Conservation (phyloP, 2,113 vertebrate species). For the Ploceus nigricollis region DNA sequence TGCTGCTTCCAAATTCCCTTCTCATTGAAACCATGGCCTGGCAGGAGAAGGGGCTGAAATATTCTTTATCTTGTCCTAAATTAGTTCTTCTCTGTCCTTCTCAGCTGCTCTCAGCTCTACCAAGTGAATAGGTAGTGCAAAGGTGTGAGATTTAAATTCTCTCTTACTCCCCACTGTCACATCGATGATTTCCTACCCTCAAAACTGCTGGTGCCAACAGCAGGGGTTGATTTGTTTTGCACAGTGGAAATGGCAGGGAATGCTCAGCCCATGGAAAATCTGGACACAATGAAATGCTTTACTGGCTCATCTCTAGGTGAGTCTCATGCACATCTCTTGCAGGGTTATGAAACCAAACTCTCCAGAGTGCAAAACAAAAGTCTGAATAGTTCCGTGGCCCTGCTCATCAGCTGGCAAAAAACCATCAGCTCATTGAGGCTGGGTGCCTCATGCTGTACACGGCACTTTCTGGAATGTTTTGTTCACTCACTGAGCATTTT, state of each 20-base stretch:
- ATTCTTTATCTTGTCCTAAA: background rate
- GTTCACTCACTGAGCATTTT: constrained; percentile 35
- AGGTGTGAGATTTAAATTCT: background rate
- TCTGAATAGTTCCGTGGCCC: background rate
- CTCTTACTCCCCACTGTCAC: background rate
- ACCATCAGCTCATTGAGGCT: background rate
- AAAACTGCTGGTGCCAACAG: background rate
- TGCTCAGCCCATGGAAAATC: background rate
- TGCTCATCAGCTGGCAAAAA: background rate
- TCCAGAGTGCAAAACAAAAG: background rate
- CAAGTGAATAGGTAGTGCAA: background rate
- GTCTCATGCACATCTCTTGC: background rate
- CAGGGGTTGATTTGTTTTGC: background rate
- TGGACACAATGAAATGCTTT: background rate
- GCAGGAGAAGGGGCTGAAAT: background rate
- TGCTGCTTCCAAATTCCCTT: background rate
- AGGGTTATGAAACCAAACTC: background rate
- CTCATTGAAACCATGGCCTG: background rate
- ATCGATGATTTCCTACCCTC: background rate
- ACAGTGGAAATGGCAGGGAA: background rate
- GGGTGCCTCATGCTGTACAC: background rate
- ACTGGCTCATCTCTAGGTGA: background rate
- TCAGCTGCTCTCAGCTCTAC: background rate
- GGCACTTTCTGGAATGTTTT: constrained; percentile 50
- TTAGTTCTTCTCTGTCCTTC: background rate